Conservation (phyloP, 1,140 invertebrate species). For the Drosophila grimshawi region DNA sequence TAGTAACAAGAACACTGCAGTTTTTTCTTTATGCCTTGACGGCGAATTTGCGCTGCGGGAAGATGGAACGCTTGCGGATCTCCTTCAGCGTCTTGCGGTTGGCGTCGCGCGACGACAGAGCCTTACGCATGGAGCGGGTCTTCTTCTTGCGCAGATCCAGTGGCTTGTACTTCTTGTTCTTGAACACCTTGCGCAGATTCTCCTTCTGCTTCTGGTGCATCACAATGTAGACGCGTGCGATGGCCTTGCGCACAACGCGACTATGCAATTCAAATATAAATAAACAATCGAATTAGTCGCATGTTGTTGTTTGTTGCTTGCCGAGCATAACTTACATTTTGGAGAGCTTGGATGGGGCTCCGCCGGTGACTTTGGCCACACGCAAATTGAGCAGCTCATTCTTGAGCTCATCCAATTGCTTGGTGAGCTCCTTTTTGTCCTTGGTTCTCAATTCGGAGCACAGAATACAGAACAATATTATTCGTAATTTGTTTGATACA, state of each 20-base stretch:
- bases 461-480: slow-evolving; percentile 86
- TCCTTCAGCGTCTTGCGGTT: slow-evolving; percentile 96
- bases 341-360: slow-evolving; percentile 97
- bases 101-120: slow-evolving; percentile 93
- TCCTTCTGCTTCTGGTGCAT: slow-evolving; percentile 99
- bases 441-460: slow-evolving; percentile 97
- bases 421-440: slow-evolving; percentile 98
- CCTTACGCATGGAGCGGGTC: slow-evolving; percentile 95
- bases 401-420: slow-evolving; percentile 98
- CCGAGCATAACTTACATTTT: slow-evolving; percentile 96
- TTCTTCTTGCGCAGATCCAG: slow-evolving; percentile 98
- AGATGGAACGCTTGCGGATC: slow-evolving; percentile 92
- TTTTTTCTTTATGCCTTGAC: slow-evolving; percentile 94
- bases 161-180: slow-evolving; percentile 98
- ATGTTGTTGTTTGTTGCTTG: slow-evolving; percentile 85
- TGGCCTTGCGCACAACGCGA: slow-evolving; percentile 98
- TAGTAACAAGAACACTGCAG: slow-evolving; percentile 14
- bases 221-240: slow-evolving; percentile 98
- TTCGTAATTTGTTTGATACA: slow-evolving; percentile 18
- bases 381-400: slow-evolving; percentile 95
- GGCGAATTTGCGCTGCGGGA: slow-evolving; percentile 96
- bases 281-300: not conserved
- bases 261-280: slow-evolving; percentile 86
- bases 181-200: slow-evolving; percentile 97
- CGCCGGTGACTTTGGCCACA: slow-evolving; percentile 98